A percentile compares a stretch with the other conserved stretches of the same genome.
Conservation (phyloP, 2,888 invertebrate genomes). For the Lamellibrachia satsuma region DNA sequence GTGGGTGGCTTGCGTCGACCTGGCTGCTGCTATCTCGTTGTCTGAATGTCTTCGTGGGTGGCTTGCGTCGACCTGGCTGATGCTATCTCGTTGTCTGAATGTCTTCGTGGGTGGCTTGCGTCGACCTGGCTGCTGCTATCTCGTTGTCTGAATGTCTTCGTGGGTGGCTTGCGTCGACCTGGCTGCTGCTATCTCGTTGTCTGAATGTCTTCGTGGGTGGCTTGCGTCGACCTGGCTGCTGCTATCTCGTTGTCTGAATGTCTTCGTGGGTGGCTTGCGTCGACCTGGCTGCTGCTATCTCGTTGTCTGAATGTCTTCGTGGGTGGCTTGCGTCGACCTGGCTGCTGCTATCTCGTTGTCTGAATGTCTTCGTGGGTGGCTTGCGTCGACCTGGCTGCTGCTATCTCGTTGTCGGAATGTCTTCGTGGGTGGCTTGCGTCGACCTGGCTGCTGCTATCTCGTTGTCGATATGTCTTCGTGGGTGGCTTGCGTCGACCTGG, state of each 20-base stretch:
- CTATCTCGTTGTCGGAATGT: neutral
- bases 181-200: neutral
- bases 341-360: neutral
- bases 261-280: neutral
- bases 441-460: neutral
- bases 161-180: neutral
- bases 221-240: neutral
- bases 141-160: neutral
- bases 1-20: neutral
- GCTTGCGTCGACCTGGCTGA: neutral
- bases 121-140: neutral
- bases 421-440: neutral
- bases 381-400: neutral
- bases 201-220: neutral
- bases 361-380: neutral
- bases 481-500: neutral
- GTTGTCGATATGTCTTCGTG: neutral
- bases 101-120: neutral
- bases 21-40: neutral
- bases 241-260: neutral
- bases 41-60: neutral
- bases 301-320: neutral
- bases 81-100: neutral
- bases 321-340: neutral
- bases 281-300: neutral